phyloP scores from a whole-genome alignment of 1,140 invertebrate genomes.

The Caligus rogercresseyi region DNA sequence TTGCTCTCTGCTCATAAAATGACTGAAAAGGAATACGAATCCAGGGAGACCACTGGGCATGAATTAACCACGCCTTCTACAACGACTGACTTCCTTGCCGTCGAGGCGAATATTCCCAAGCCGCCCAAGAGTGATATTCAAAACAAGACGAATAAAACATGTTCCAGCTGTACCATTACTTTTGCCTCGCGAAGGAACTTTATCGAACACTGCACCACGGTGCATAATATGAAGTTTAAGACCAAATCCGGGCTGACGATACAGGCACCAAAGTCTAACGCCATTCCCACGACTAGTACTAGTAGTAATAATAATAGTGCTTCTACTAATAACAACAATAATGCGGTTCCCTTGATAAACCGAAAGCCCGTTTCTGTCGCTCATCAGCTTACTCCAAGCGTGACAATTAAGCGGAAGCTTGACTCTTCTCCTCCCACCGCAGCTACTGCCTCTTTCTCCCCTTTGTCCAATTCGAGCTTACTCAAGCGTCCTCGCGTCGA shows the following conservation, averaged over 20 bases:
- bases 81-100: no score
- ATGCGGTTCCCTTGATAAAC: background rate
- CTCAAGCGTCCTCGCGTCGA: background rate
- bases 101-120: background rate
- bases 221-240: constrained; percentile 17
- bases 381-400: background rate
- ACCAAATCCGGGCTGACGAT: constrained; percentile 12
- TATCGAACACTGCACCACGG: constrained; percentile 14
- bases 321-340: no score
- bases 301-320: background rate
- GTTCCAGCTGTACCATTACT: constrained; percentile 9
- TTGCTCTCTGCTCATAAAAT: constrained; percentile 16
- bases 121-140: constrained; percentile 14
- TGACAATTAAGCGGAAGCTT: background rate
- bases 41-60: background rate
- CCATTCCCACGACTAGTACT: no score
- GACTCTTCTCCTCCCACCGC: background rate
- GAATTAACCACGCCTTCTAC: background rate
- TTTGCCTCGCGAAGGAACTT: constrained; percentile 11
- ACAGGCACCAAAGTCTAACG: background rate
- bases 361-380: background rate
- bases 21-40: constrained; percentile 15
- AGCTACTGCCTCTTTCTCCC: no score
- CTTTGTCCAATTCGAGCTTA: background rate
- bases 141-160: constrained; percentile 12